Evolutionary conservation across 2,888 invertebrate species (phyloP).

Genomic region (Microctonus hyperodae): DNA sequence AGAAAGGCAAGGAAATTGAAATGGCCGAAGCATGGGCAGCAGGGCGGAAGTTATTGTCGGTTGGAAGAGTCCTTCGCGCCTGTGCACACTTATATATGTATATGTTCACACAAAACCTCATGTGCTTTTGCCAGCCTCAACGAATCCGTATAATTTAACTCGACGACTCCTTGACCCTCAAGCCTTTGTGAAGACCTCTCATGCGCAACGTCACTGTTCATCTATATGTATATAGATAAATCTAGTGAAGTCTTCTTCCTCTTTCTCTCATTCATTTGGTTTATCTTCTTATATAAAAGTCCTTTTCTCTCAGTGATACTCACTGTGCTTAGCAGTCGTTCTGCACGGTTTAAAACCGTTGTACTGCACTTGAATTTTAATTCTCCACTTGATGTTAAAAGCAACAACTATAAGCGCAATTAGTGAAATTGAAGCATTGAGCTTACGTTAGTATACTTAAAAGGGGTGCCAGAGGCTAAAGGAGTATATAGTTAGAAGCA

Average conservation of each 20-base stretch:
- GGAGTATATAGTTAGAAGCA: not conserved
- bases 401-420: conserved; percentile 12
- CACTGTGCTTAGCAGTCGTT: not conserved
- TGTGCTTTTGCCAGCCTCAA: conserved; percentile 11
- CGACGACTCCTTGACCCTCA: conserved; percentile 20
- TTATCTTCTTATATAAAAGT: not conserved
- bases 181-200: not conserved
- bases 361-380: conserved; percentile 9
- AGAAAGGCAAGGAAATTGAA: conserved; percentile 27
- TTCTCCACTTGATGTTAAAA: not conserved
- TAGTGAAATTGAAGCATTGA: conserved; percentile 21
- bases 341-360: not conserved
- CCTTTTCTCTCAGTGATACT: not conserved
- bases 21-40: conserved; percentile 23
- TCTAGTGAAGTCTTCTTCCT: not conserved
- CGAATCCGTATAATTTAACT: conserved; percentile 15
- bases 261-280: not conserved
- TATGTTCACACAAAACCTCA: not conserved
- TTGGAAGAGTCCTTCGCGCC: conserved; percentile 11
- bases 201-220: not conserved
- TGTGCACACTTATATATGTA: not conserved
- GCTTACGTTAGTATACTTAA: not conserved
- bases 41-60: conserved; percentile 20
- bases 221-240: conserved; percentile 3
- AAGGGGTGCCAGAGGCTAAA: not conserved